Evolutionary conservation across 2,113 vertebrate species (phyloP).

Genomic region (Thymallus thymallus): DNA sequence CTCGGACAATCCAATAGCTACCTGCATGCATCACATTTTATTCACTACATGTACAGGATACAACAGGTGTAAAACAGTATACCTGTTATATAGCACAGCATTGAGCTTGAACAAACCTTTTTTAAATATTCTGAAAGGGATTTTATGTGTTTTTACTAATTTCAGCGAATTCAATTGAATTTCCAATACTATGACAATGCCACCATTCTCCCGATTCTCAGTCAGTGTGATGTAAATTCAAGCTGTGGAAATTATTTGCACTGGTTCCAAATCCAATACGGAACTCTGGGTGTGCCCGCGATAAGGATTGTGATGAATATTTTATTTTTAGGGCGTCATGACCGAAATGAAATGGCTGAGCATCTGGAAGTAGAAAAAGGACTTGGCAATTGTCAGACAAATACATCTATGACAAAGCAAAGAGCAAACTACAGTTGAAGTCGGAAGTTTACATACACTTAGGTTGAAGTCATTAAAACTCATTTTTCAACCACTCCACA

Average conservation of each 20-base stretch:
- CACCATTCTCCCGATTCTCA: conserved; percentile 36
- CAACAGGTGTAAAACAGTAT: too few relatives aligned
- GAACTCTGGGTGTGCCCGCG: conserved; percentile 5
- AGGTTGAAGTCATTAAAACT: too few relatives aligned
- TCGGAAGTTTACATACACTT: too few relatives aligned
- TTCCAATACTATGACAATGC: conserved; percentile 4
- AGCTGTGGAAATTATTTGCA: conserved; percentile 33
- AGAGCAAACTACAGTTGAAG: too few relatives aligned
- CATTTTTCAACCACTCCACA: too few relatives aligned
- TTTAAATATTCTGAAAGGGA: conserved; percentile 7
- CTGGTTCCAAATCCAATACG: conserved; percentile 51
- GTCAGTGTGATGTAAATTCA: conserved; percentile 48
- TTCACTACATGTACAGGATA: too few relatives aligned
- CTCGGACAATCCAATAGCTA: not conserved
- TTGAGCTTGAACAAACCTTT: conserved; percentile 10
- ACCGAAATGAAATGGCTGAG: conserved; percentile 21
- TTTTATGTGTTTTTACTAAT: conserved; percentile 40
- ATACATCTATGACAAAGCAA: too few relatives aligned
- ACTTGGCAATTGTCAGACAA: not conserved
- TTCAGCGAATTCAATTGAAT: conserved; percentile 44
- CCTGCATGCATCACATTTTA: not conserved
- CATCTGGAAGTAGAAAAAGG: conserved; percentile 16
- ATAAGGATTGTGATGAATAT: conserved; percentile 5
- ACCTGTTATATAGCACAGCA: not conserved
- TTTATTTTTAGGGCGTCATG: conserved; percentile 11